Percentiles rank a stretch among this genome's conserved stretches.
These are phyloP conservation scores for Aethina tumida DNA, from an alignment of 1,140 invertebrate genomes.

Conservation along the genomic window DNA sequence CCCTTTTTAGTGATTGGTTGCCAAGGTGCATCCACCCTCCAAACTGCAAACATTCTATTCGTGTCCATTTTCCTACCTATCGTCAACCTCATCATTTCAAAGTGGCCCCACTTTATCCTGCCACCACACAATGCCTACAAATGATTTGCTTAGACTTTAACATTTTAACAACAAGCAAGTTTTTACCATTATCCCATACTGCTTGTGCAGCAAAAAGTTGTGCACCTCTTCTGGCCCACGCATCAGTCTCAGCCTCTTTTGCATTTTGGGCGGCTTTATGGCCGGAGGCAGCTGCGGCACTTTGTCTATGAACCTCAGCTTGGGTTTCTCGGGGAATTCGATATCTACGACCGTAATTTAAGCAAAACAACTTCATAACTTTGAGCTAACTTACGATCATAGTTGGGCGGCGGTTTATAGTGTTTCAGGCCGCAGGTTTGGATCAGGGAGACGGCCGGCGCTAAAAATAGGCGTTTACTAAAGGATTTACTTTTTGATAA, in stretches of 20 bases:
- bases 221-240: conserved; percentile 81
- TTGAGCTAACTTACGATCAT: conserved; percentile 41
- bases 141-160: background rate
- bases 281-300: conserved; percentile 56
- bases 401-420: conserved; percentile 47
- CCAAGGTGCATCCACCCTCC: conserved; percentile 92
- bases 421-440: conserved; percentile 49
- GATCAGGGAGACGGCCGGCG: conserved; percentile 27
- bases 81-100: conserved; percentile 78
- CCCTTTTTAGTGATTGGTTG: conserved; percentile 88
- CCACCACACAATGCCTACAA: conserved; percentile 74
- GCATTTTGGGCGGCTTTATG: conserved; percentile 69
- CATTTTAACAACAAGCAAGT: background rate
- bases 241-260: conserved; percentile 70
- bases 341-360: conserved; percentile 45
- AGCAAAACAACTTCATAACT: background rate
- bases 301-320: conserved; percentile 57
- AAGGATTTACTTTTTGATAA: background rate
- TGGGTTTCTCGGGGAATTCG: conserved; percentile 60
- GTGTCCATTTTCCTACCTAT: conserved; percentile 67
- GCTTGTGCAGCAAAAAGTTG: conserved; percentile 74
- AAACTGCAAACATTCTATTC: conserved; percentile 84
- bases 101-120: conserved; percentile 65
- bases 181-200: conserved; percentile 80
- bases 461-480: conserved; percentile 11